Evolutionary conservation across 2,113 vertebrate genomes (phyloP).

Genomic region (Marmota monax): DNA sequence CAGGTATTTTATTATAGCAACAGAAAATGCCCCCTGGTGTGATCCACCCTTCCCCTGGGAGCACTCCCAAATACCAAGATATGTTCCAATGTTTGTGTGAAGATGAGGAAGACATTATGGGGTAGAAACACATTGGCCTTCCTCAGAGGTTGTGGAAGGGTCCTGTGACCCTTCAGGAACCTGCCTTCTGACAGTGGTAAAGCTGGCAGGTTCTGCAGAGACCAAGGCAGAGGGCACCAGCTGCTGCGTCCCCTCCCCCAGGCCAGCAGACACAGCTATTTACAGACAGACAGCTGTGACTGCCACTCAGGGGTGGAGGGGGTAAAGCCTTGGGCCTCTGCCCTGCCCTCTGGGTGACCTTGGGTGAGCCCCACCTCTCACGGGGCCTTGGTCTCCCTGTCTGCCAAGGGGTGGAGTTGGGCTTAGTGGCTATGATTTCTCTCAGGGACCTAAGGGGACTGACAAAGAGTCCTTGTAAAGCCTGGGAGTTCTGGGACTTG

Average conservation of each 20-base stretch:
- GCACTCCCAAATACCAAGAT: background rate
- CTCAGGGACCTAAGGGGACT: background rate
- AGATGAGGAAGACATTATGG: background rate
- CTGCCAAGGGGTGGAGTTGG: background rate
- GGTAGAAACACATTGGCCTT: background rate
- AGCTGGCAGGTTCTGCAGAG: background rate
- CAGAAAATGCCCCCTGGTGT: background rate
- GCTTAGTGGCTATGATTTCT: background rate
- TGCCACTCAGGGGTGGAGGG: conserved; percentile 54
- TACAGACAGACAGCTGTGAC: conserved; percentile 72
- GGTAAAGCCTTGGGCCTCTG: background rate
- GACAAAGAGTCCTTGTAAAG: background rate
- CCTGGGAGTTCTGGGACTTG: background rate
- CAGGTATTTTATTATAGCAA: background rate
- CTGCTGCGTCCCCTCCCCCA: background rate
- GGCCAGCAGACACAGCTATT: conserved; percentile 39
- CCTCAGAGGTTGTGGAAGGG: background rate
- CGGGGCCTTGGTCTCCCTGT: background rate
- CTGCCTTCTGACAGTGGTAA: background rate
- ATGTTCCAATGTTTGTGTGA: background rate
- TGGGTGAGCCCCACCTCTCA: background rate
- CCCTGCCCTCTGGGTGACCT: conserved; percentile 70
- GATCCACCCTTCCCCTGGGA: background rate
- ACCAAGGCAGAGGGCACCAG: background rate
- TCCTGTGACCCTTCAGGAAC: background rate